Evolutionary conservation across 2,888 invertebrate species (phyloP).

Genomic region (Drosophila maculinotata): DNA sequence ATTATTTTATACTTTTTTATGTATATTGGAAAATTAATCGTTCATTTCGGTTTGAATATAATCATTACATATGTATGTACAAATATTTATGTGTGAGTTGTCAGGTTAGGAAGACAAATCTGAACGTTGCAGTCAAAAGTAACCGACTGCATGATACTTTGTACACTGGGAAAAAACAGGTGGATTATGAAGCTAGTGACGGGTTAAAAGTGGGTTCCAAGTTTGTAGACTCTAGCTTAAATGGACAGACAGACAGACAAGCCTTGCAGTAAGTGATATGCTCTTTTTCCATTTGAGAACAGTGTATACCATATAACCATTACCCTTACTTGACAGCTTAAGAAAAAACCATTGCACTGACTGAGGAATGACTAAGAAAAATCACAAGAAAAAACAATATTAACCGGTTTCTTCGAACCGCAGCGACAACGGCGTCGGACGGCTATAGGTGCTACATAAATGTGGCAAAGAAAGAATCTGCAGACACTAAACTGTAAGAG

Average conservation of each 20-base stretch:
- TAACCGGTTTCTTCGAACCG: constrained; percentile 75
- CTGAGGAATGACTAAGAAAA: constrained; percentile 77
- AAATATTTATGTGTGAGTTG: no score
- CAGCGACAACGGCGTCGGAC: constrained; percentile 61
- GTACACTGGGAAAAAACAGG: no score
- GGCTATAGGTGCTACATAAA: constrained; percentile 56
- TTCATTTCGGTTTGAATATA: no score
- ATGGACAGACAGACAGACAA: background rate
- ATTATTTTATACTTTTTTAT: no score
- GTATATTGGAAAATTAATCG: no score
- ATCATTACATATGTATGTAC: no score
- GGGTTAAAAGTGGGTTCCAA: background rate
- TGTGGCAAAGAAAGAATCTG: constrained; percentile 69
- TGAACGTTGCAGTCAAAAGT: no score
- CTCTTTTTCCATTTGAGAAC: background rate
- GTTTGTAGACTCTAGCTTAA: background rate
- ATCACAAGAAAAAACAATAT: constrained; percentile 64
- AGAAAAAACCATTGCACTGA: constrained; percentile 63
- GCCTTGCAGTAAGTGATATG: background rate
- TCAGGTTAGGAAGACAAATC: no score
- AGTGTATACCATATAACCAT: constrained; percentile 46
- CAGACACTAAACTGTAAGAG: constrained; percentile 65
- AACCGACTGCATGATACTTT: no score
- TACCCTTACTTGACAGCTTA: constrained; percentile 36
- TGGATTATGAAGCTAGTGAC: no score